Conservation (phyloP, 2,113 vertebrate genomes). For the Tringa solitaria region DNA sequence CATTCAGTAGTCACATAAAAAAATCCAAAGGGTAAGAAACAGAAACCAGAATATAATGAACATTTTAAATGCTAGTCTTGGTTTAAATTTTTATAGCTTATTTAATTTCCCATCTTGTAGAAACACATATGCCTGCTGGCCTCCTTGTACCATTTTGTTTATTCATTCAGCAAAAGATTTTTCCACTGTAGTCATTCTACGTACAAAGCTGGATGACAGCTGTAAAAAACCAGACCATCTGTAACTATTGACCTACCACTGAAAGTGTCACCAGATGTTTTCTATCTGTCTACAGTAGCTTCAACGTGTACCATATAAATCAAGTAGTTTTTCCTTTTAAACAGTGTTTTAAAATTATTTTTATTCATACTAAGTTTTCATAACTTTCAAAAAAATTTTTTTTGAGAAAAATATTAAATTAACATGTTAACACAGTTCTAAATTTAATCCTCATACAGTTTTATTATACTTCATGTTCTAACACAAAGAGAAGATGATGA, state of each 20-base stretch:
- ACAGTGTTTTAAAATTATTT: not conserved
- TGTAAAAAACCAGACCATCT: slow-evolving; percentile 55
- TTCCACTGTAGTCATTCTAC: slow-evolving; percentile 30
- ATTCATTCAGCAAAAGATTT: slow-evolving; percentile 38
- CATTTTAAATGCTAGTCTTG: not conserved
- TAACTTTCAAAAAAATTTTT: not conserved
- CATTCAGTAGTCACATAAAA: not conserved
- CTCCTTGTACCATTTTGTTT: not conserved
- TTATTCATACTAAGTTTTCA: not conserved
- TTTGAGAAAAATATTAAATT: not conserved
- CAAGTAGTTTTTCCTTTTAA: not conserved
- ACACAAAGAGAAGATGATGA: slow-evolving; percentile 20
- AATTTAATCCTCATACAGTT: not conserved
- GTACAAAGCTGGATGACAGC: slow-evolving; percentile 34
- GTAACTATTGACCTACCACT: slow-evolving; percentile 35
- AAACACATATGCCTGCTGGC: not conserved
- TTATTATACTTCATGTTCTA: not conserved
- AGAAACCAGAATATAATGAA: not conserved
- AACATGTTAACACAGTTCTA: not conserved
- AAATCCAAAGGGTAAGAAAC: not conserved
- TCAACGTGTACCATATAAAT: not conserved
- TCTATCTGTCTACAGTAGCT: slow-evolving; percentile 39
- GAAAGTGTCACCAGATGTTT: slow-evolving; percentile 59
- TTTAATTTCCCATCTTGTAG: slow-evolving; percentile 19
- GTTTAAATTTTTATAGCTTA: slow-evolving; percentile 19